Conservation (phyloP, 1,140 invertebrate species). For the Psilanteris sp. region DNA sequence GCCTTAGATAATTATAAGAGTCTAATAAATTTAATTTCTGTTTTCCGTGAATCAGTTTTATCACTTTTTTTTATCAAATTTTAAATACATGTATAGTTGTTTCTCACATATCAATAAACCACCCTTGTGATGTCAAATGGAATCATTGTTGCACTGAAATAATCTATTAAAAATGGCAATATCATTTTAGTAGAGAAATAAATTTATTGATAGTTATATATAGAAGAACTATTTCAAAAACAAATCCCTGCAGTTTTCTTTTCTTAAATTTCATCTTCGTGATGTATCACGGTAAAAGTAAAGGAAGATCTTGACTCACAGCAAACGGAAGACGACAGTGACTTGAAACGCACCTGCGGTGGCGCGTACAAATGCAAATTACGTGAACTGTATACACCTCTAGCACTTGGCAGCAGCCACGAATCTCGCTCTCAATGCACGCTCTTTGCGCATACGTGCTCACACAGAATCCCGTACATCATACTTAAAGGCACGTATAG, state of each 20-base stretch:
- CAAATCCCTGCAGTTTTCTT: slow-evolving; percentile 27
- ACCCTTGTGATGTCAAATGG: too few species aligned
- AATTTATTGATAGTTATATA: too few species aligned
- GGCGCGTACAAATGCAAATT: slow-evolving; percentile 59
- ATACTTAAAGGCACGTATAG: slow-evolving; percentile 56
- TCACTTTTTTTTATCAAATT: too few species aligned
- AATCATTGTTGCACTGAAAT: too few species aligned
- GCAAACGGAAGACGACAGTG: slow-evolving; percentile 44
- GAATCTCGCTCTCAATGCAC: slow-evolving; percentile 51
- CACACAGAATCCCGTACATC: slow-evolving; percentile 50
- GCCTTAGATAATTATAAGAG: too few species aligned
- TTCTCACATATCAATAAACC: too few species aligned
- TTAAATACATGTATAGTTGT: too few species aligned
- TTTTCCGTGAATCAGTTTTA: too few species aligned
- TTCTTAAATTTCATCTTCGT: slow-evolving; percentile 34
- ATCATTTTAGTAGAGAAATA: too few species aligned
- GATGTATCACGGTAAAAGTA: slow-evolving; percentile 7
- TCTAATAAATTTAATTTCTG: too few species aligned
- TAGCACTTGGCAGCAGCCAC: slow-evolving; percentile 53
- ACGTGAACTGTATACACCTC: slow-evolving; percentile 55
- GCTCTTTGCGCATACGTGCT: slow-evolving; percentile 46
- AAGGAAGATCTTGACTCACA: slow-evolving; percentile 38
- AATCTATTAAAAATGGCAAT: too few species aligned
- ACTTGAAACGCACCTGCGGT: slow-evolving; percentile 52
- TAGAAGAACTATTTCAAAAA: background rate